These are phyloP conservation scores for Taphrorychus bicolor DNA, from an alignment of 2,888 invertebrate species.

Conservation along the genomic window DNA sequence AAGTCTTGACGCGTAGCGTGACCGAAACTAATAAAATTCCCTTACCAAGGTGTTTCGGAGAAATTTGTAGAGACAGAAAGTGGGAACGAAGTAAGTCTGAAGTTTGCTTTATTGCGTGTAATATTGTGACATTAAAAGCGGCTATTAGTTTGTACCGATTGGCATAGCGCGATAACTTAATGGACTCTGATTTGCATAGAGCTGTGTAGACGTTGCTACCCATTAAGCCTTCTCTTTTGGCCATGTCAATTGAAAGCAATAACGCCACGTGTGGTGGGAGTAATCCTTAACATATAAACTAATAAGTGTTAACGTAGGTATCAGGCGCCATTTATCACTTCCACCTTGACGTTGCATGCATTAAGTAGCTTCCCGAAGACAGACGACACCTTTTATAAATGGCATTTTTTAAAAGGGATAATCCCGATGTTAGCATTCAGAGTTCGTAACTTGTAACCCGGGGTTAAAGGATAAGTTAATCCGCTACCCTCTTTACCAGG, in stretches of 20 bases:
- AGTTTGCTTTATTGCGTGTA: background rate
- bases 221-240: background rate
- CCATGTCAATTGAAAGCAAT: background rate
- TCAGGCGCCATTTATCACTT: conserved; percentile 21
- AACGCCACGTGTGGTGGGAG: no score
- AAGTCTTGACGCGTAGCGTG: background rate
- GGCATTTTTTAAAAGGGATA: conserved; percentile 25
- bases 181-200: background rate
- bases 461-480: conserved; percentile 31
- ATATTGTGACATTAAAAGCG: background rate
- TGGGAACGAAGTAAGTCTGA: background rate
- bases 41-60: background rate
- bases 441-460: conserved; percentile 21
- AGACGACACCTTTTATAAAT: conserved; percentile 19
- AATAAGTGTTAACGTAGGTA: no score
- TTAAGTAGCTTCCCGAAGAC: conserved; percentile 22
- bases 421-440: conserved; percentile 28
- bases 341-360: conserved; percentile 17
- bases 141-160: background rate
- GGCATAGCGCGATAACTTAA: background rate
- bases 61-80: background rate
- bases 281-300: no score
- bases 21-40: background rate
- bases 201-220: background rate
- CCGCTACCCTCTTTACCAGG: conserved; percentile 20